These are phyloP conservation scores for Echiichthys vipera DNA, from an alignment of 2,797 vertebrate species.

Conservation along the genomic window DNA sequence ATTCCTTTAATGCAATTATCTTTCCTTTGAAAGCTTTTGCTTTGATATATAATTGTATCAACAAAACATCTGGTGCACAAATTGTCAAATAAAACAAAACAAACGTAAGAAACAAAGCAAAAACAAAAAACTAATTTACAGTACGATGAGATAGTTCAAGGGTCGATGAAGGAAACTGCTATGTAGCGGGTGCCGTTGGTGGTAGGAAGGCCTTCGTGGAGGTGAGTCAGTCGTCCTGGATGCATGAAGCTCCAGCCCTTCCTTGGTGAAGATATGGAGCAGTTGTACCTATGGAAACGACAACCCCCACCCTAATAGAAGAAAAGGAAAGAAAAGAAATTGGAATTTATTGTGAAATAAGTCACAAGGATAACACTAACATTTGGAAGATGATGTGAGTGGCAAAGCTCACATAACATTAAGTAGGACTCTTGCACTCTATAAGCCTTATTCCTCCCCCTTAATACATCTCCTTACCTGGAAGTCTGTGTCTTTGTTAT, in stretches of 20 bases:
- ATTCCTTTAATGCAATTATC: constrained; percentile 42
- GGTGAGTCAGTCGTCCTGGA: constrained; percentile 95
- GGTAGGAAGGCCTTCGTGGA: constrained; percentile 97
- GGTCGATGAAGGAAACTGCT: constrained; percentile 97
- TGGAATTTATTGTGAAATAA: not conserved
- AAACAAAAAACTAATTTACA: constrained; percentile 33
- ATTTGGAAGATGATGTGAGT: not conserved
- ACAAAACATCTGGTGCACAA: constrained; percentile 42
- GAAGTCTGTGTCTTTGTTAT: constrained; percentile 93
- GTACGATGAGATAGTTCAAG: constrained; percentile 77
- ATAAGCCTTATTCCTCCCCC: not conserved
- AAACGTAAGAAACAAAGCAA: constrained; percentile 46
- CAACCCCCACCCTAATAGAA: constrained; percentile 92
- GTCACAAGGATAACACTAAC: not conserved
- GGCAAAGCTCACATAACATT: not conserved
- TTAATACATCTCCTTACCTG: constrained; percentile 81
- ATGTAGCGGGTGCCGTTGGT: constrained; percentile 97
- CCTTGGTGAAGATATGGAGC: constrained; percentile 92
- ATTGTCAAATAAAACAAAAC: constrained; percentile 24
- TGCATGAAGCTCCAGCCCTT: constrained; percentile 99
- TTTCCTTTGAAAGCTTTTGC: constrained; percentile 59
- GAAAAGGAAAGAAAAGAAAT: not conserved
- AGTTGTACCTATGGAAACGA: constrained; percentile 97
- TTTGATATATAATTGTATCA: constrained; percentile 58
- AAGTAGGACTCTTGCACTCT: no score